Percentiles rank a stretch among this genome's conserved stretches.
Conservation (phyloP, 2,113 vertebrate genomes). For the Columba livia region DNA sequence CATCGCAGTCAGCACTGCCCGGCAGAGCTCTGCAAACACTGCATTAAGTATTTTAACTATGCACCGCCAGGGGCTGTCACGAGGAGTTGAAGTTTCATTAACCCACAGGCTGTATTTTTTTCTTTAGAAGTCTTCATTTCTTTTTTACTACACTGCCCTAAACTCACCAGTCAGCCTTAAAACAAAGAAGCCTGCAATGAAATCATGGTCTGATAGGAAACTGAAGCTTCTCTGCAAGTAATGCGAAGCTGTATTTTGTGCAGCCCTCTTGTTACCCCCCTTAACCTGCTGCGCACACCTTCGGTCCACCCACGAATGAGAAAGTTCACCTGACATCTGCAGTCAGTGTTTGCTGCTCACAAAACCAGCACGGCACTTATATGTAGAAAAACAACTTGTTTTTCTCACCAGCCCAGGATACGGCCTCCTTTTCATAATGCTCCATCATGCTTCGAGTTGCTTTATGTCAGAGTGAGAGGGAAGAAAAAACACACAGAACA, state of each 20-base stretch:
- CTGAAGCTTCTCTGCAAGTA: background rate
- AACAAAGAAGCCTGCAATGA: background rate
- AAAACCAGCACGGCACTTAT: fast-evolving
- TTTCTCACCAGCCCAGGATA: background rate
- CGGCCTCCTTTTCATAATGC: background rate
- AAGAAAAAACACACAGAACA: background rate
- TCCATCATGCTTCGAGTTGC: background rate
- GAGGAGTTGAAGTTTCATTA: background rate
- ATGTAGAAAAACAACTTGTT: background rate
- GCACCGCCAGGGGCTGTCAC: background rate
- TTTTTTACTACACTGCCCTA: background rate
- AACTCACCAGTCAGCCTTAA: background rate
- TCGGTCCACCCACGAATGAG: too few relatives aligned
- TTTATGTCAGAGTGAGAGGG: background rate
- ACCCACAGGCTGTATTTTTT: background rate
- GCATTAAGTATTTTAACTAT: background rate
- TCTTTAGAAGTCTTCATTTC: background rate
- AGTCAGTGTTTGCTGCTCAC: fast-evolving
- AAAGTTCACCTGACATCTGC: too few relatives aligned
- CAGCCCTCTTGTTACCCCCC: too few relatives aligned
- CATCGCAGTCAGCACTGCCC: background rate
- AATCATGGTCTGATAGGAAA: fast-evolving
- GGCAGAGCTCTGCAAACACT: background rate
- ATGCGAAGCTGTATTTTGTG: background rate
- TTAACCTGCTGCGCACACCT: too few relatives aligned